Conservation (phyloP, 37 sponge, comb jelly and placozoan genomes). For the Theonella swinhoei region DNA sequence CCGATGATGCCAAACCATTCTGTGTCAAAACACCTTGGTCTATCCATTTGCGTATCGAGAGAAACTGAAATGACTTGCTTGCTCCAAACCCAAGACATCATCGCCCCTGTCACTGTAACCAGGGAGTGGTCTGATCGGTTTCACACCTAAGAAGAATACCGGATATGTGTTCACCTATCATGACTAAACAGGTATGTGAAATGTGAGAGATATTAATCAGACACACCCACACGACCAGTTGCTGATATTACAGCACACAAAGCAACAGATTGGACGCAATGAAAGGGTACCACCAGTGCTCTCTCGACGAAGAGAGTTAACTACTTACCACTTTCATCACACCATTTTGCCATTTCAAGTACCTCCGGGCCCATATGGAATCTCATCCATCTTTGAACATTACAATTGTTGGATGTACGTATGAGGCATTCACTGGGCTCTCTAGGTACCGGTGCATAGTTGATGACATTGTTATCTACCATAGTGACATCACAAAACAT, state of each 20-base stretch:
- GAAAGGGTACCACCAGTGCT: conserved; percentile 61
- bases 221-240: conserved; percentile 32
- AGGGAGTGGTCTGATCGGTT: conserved; percentile 58
- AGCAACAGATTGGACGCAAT: conserved; percentile 42
- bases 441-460: too few species aligned
- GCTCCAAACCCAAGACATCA: conserved; percentile 25
- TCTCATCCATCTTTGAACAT: conserved; percentile 56
- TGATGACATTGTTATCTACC: too few species aligned
- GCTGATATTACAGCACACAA: conserved; percentile 28
- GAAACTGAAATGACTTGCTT: conserved; percentile 39
- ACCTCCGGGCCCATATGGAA: conserved; percentile 55
- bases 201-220: conserved; percentile 33
- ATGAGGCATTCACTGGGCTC: conserved; percentile 48
- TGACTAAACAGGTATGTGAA: conserved; percentile 25
- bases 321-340: conserved; percentile 60
- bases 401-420: conserved; percentile 50
- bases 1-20: too few species aligned
- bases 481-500: too few species aligned
- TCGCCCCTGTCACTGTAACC: conserved; percentile 33
- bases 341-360: conserved; percentile 47
- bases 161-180: conserved; percentile 54
- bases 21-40: conserved; percentile 40
- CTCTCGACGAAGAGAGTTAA: conserved; percentile 50
- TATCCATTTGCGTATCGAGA: conserved; percentile 40
- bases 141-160: conserved; percentile 44